These are phyloP conservation scores for Latrodectus elegans DNA, from an alignment of 2,888 invertebrate species.

Conservation along the genomic window DNA sequence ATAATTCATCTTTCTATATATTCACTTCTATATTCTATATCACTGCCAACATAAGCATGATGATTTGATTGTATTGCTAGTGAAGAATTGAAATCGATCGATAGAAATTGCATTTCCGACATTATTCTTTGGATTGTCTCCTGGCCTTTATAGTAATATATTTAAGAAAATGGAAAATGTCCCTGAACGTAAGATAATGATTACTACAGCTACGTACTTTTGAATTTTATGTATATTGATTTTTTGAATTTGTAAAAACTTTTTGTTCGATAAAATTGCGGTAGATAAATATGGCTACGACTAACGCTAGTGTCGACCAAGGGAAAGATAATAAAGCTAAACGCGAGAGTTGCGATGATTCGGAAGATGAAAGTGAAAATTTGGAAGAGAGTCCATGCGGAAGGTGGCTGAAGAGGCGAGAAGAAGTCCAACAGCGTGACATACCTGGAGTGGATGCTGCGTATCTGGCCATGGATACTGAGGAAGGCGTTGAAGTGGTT, in stretches of 20 bases:
- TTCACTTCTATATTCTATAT: no score
- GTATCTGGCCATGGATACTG: slow-evolving; percentile 99
- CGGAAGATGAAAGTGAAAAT: slow-evolving; percentile 98
- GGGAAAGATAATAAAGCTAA: slow-evolving; percentile 44
- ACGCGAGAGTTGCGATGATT: slow-evolving; percentile 90
- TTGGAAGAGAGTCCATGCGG: slow-evolving; percentile 99
- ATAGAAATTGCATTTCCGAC: no score
- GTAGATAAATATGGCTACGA: slow-evolving; percentile 44
- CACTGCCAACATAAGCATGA: no score
- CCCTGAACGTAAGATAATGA: slow-evolving; percentile 47
- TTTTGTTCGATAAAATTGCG: no score
- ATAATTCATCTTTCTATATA: no score
- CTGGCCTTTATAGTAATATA: no score
- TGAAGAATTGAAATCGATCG: no score
- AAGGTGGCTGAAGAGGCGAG: slow-evolving; percentile 97
- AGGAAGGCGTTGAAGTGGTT: slow-evolving; percentile 97
- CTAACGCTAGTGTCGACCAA: slow-evolving; percentile 20
- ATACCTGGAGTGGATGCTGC: slow-evolving; percentile 99
- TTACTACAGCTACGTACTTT: slow-evolving; percentile 30
- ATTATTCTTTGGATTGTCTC: no score
- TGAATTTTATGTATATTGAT: not conserved
- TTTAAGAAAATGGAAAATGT: slow-evolving; percentile 32
- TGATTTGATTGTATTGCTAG: no score
- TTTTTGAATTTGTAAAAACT: no score
- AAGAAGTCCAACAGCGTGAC: slow-evolving; percentile 99